Percentiles rank a stretch among this genome's conserved stretches.
Conservation (phyloP, 2,888 invertebrate genomes). For the Meliscaeva auricollis region DNA sequence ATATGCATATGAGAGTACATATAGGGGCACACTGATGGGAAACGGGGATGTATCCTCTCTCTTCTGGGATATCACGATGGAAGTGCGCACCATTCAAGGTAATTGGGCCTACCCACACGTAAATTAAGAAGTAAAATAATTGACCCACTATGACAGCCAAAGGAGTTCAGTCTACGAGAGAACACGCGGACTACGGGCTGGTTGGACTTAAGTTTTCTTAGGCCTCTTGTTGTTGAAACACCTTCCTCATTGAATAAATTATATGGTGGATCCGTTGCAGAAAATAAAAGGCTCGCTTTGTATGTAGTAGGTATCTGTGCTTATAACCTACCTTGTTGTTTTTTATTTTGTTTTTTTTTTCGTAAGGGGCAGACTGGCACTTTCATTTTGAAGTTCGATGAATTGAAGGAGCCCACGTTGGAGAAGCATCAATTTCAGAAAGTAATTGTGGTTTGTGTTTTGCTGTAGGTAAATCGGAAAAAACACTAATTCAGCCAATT, state of each 20-base stretch:
- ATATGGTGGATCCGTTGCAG: constrained; percentile 60
- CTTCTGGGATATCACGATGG: not conserved
- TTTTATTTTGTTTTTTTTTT: not conserved
- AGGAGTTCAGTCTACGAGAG: not conserved
- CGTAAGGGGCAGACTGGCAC: constrained; percentile 43
- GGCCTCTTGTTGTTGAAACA: constrained; percentile 39
- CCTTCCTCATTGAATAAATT: constrained; percentile 72
- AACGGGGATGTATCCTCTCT: constrained; percentile 1
- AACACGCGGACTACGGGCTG: constrained; percentile 14
- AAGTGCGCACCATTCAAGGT: constrained; percentile 46
- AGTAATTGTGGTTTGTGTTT: constrained; percentile 57
- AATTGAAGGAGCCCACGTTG: constrained; percentile 34
- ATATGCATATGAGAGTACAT: not conserved
- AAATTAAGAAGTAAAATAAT: constrained; percentile 75
- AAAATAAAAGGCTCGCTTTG: constrained; percentile 24
- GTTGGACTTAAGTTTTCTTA: not conserved
- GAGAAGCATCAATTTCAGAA: constrained; percentile 41
- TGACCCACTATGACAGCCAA: constrained; percentile 47
- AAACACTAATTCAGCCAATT: constrained; percentile 59
- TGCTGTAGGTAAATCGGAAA: constrained; percentile 63
- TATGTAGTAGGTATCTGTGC: not conserved
- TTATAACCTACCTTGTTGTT: constrained; percentile 5
- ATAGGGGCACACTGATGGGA: constrained; percentile 5
- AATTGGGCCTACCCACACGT: constrained; percentile 69
- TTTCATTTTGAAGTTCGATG: constrained; percentile 42